These are phyloP conservation scores for Sylvia borin DNA, from an alignment of 2,797 vertebrate genomes.

Conservation along the genomic window DNA sequence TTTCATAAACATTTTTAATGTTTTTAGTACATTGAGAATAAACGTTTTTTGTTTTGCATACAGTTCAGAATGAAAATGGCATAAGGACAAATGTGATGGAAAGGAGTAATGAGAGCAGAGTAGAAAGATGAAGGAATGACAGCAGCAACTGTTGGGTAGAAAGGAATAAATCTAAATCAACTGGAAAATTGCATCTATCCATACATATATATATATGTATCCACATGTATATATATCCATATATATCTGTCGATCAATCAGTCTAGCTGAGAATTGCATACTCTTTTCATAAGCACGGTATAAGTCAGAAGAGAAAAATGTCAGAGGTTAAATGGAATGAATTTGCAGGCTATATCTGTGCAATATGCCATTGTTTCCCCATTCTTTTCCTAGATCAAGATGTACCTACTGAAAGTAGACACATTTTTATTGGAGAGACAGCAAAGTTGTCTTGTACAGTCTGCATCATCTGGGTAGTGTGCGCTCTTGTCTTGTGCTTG, in stretches of 20 bases:
- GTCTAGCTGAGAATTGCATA: background rate
- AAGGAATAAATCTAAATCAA: background rate
- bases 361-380: background rate
- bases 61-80: background rate
- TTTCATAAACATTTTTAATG: background rate
- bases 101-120: background rate
- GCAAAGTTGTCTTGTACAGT: background rate
- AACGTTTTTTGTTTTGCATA: background rate
- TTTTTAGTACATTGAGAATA: background rate
- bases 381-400: background rate
- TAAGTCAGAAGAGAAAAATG: background rate
- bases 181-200: background rate
- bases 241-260: fast-evolving
- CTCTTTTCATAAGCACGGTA: background rate
- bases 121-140: background rate
- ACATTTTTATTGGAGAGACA: background rate
- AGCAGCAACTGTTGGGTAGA: background rate
- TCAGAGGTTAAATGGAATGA: background rate
- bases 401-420: background rate
- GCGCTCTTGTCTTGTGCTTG: background rate
- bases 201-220: too few relatives aligned
- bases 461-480: background rate
- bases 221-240: too few relatives aligned
- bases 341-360: background rate
- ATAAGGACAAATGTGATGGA: background rate